These are phyloP conservation scores for Schizopygopsis pylzovi DNA, from an alignment of 2,797 vertebrate species.

Conservation along the genomic window DNA sequence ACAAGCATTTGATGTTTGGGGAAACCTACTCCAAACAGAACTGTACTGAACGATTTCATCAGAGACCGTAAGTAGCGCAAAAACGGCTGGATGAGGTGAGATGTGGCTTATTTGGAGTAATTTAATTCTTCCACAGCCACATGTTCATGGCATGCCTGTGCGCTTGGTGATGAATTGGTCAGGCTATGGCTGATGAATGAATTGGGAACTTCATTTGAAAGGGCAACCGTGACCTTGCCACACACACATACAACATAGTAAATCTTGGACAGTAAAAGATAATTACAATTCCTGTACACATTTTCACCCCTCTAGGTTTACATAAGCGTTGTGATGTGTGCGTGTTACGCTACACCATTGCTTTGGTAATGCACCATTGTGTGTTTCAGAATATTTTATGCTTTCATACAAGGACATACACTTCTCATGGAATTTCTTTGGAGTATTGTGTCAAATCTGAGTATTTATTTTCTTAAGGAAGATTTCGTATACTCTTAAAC, in stretches of 20 bases:
- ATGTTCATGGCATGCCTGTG: constrained; percentile 28
- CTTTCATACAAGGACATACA: constrained; percentile 17
- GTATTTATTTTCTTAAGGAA: not conserved
- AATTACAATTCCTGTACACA: not conserved
- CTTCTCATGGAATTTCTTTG: not conserved
- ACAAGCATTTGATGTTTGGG: constrained; percentile 38
- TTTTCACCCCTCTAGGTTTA: not conserved
- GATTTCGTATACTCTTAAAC: not conserved
- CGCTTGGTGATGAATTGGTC: constrained; percentile 32
- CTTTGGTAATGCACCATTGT: constrained; percentile 24
- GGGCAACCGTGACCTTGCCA: constrained; percentile 42
- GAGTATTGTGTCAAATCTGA: not conserved
- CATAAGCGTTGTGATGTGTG: constrained; percentile 13
- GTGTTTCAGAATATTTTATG: constrained; percentile 4
- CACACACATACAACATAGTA: constrained; percentile 2
- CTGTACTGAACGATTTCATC: constrained; percentile 24
- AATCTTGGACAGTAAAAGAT: constrained; percentile 6
- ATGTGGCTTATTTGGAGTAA: constrained; percentile 11
- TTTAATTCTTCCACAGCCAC: constrained; percentile 17
- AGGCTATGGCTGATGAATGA: constrained; percentile 30
- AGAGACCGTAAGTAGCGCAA: constrained; percentile 6
- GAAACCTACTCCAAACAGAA: constrained; percentile 26
- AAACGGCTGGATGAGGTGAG: constrained; percentile 20
- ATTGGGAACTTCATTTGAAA: constrained; percentile 46
- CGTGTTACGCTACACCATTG: not conserved